These are phyloP conservation scores for human (Homo sapiens) DNA, from an alignment of 2,113 vertebrate species.

Conservation along the genomic window GRCh38 chr2:173065501-173066000, in stretches of 20 bases:
- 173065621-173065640: slow-evolving; percentile 6
- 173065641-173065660: slow-evolving; percentile 9
- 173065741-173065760: background rate
- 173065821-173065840: background rate
- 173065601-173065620: slow-evolving; percentile 1
- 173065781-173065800: background rate
- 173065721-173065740: background rate
- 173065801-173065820: background rate
- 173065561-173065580: background rate
- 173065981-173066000: slow-evolving; percentile 11
- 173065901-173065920: background rate
- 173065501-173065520: background rate
- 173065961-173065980: background rate
- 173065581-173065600: background rate
- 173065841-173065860: background rate
- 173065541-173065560: background rate
- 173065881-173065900: background rate
- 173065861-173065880: background rate
- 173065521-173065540: background rate
- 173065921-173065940: background rate
- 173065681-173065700: background rate
- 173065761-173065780: background rate
- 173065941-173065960: background rate
- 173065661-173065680: background rate
- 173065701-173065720: background rate